Evolutionary conservation across 2,797 vertebrate genomes (phyloP).

Genomic region (Schizothorax lantsangensis): DNA sequence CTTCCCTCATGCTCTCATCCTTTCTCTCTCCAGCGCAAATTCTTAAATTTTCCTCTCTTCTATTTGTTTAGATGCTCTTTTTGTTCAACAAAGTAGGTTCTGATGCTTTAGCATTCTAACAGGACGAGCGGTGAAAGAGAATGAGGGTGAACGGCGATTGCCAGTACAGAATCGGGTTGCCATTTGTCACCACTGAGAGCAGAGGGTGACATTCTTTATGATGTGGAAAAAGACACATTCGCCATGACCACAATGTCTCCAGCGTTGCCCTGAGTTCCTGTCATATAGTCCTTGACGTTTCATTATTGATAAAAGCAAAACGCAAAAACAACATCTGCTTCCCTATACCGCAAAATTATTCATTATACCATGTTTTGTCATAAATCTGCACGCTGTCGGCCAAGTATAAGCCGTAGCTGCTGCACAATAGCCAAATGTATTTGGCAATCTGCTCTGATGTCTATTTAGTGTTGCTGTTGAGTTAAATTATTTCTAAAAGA

Average conservation of each 20-base stretch:
- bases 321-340: neutral
- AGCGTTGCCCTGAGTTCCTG: slow-evolving; percentile 16
- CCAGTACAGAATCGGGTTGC: slow-evolving; percentile 5
- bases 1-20: slow-evolving; percentile 5
- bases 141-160: slow-evolving; percentile 2
- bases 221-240: slow-evolving; percentile 44
- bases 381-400: neutral
- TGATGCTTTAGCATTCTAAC: slow-evolving; percentile 37
- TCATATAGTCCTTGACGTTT: slow-evolving; percentile 26
- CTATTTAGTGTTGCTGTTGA: slow-evolving; percentile 20
- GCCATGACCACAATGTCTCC: slow-evolving; percentile 26
- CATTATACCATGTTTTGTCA: neutral
- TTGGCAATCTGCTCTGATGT: neutral
- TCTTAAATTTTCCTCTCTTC: slow-evolving; percentile 11
- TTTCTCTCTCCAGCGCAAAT: slow-evolving; percentile 36
- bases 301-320: slow-evolving; percentile 18
- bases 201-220: slow-evolving; percentile 44
- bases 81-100: slow-evolving; percentile 16
- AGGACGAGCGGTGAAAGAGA: neutral
- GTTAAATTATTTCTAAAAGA: neutral
- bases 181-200: slow-evolving; percentile 38
- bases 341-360: neutral
- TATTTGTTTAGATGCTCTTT: slow-evolving; percentile 37
- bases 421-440: slow-evolving; percentile 2
- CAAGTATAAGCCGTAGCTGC: neutral